Conservation (phyloP, 1,140 invertebrate genomes). For the Drosophila jambulina region DNA sequence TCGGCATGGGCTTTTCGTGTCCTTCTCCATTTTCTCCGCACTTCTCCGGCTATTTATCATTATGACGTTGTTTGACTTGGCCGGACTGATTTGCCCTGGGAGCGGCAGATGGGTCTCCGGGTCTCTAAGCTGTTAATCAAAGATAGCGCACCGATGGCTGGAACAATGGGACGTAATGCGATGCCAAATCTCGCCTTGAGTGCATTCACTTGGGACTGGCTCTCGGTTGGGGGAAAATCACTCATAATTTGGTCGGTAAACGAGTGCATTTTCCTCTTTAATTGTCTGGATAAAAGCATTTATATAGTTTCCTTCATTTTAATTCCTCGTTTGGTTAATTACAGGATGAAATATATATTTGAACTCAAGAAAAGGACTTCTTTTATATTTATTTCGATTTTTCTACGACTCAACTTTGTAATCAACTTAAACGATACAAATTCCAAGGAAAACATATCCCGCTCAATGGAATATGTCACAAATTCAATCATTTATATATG, state of each 20-base stretch:
- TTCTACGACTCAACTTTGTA: not conserved
- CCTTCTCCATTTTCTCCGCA: constrained; percentile 9
- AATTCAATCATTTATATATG: not conserved
- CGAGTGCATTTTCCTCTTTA: constrained; percentile 1
- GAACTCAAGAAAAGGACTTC: no score
- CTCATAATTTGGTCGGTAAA: constrained; percentile 14
- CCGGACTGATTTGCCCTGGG: constrained; percentile 62
- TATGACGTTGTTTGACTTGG: constrained; percentile 65
- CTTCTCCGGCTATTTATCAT: constrained; percentile 70
- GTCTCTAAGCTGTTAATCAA: constrained; percentile 70
- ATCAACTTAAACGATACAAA: not conserved
- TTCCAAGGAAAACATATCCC: not conserved
- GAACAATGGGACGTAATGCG: constrained; percentile 19
- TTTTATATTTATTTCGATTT: no score
- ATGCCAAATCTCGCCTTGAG: constrained; percentile 28
- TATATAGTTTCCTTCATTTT: not conserved
- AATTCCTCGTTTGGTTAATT: not conserved
- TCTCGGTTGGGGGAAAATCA: constrained; percentile 6
- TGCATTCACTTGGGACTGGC: constrained; percentile 11
- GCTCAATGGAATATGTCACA: not conserved
- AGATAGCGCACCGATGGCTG: constrained; percentile 34
- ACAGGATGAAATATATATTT: not conserved
- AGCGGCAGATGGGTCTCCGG: constrained; percentile 40
- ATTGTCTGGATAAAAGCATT: not conserved
- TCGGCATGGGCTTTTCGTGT: constrained; percentile 30